phyloP scores from a whole-genome alignment of 2,888 invertebrate genomes.

The Auanema freiburgensis region DNA sequence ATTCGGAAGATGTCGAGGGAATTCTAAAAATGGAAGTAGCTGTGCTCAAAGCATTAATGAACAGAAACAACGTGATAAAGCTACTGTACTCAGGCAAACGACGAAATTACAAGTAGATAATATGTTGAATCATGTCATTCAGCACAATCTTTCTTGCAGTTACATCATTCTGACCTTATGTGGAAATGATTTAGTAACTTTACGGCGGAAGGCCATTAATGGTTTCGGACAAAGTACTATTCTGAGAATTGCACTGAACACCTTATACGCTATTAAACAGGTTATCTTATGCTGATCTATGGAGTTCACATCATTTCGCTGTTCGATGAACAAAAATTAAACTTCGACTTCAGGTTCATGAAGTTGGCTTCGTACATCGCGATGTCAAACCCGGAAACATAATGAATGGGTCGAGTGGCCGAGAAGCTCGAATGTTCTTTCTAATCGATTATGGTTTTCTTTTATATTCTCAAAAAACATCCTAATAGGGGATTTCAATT shows the following conservation, averaged over 20 bases:
- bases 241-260: constrained; percentile 35
- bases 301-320: not conserved
- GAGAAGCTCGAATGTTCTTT: constrained; percentile 33
- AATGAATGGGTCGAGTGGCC: constrained; percentile 35
- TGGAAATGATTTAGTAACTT: constrained; percentile 40
- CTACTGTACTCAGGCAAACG: constrained; percentile 11
- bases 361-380: constrained; percentile 44
- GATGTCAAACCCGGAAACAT: constrained; percentile 53
- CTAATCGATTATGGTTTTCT: constrained; percentile 40
- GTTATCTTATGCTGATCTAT: constrained; percentile 9
- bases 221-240: constrained; percentile 34
- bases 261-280: constrained; percentile 42
- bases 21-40: constrained; percentile 16
- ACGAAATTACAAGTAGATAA: constrained; percentile 10
- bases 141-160: constrained; percentile 15
- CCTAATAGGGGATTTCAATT: not conserved
- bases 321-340: not conserved
- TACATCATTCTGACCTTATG: constrained; percentile 44
- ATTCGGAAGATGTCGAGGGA: constrained; percentile 10
- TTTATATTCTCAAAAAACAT: not conserved
- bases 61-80: constrained; percentile 9
- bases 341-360: constrained; percentile 32
- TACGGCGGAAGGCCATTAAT: constrained; percentile 25
- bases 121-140: not conserved
- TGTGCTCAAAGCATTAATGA: constrained; percentile 5